These are phyloP conservation scores for Sitta carolinensis DNA, from an alignment of 2,797 vertebrate genomes.

Conservation along the genomic window DNA sequence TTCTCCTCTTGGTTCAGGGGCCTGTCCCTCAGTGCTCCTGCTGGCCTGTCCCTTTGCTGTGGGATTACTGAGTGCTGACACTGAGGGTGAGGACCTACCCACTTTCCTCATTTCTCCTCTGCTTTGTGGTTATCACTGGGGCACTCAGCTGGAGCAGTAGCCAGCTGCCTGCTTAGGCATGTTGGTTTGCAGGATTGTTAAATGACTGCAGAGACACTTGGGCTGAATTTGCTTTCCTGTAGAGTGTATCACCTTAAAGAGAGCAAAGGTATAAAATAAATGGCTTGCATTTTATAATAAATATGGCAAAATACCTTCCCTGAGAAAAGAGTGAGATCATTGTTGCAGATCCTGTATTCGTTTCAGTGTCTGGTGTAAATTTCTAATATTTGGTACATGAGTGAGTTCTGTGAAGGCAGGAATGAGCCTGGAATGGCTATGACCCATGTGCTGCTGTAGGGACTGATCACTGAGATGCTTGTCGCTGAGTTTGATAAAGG, in stretches of 20 bases:
- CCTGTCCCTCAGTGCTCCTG: rapidly evolving
- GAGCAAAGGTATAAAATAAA: neutral
- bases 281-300: neutral
- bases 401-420: neutral
- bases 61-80: neutral
- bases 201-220: neutral
- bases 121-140: neutral
- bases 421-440: neutral
- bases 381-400: neutral
- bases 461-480: neutral
- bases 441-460: neutral
- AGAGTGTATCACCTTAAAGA: neutral
- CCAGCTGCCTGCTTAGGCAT: neutral
- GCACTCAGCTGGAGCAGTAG: neutral
- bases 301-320: neutral
- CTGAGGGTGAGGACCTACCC: neutral
- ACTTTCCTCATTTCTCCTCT: neutral
- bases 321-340: neutral
- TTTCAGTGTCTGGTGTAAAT: neutral
- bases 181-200: neutral
- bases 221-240: neutral
- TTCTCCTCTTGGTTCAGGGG: neutral
- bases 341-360: rapidly evolving
- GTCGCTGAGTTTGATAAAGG: neutral
- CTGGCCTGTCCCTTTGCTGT: neutral